Percentiles rank a stretch among this genome's conserved stretches.
Evolutionary conservation across 2,113 vertebrate species (phyloP).

Genomic region (Otus sunia): DNA sequence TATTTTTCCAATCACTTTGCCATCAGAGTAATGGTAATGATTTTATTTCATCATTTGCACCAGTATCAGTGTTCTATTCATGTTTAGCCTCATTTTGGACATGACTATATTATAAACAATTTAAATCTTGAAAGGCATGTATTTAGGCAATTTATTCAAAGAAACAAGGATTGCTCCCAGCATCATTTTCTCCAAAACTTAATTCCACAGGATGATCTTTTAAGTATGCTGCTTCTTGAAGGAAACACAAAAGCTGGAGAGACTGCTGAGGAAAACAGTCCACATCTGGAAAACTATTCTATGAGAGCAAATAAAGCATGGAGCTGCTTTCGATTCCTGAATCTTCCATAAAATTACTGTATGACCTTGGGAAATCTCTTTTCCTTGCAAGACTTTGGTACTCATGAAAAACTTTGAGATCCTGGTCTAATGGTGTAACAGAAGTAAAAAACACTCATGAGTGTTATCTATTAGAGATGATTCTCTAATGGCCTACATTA

Average conservation of each 20-base stretch:
- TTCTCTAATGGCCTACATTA: conserved; percentile 28
- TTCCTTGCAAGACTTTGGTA: not conserved
- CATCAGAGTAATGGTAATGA: not conserved
- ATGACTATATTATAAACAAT: not conserved
- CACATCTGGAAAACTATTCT: not conserved
- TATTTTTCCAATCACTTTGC: not conserved
- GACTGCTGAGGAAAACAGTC: not conserved
- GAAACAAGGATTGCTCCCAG: not conserved
- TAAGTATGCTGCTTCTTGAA: not conserved
- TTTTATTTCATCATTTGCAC: not conserved
- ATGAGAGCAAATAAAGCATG: not conserved
- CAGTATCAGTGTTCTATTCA: not conserved
- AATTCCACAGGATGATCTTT: not conserved
- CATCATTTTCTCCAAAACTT: not conserved
- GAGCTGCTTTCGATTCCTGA: not conserved
- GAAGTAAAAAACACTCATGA: not conserved
- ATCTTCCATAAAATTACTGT: not conserved
- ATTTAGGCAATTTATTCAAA: not conserved
- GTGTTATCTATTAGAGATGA: not conserved
- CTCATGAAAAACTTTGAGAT: not conserved
- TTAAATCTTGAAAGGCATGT: not conserved
- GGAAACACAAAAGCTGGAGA: not conserved
- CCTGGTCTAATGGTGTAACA: not conserved
- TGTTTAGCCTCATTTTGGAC: not conserved
- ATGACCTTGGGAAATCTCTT: conserved; percentile 19